phyloP scores from a whole-genome alignment of 2,888 invertebrate species.

The Drosophila mercatorum region DNA sequence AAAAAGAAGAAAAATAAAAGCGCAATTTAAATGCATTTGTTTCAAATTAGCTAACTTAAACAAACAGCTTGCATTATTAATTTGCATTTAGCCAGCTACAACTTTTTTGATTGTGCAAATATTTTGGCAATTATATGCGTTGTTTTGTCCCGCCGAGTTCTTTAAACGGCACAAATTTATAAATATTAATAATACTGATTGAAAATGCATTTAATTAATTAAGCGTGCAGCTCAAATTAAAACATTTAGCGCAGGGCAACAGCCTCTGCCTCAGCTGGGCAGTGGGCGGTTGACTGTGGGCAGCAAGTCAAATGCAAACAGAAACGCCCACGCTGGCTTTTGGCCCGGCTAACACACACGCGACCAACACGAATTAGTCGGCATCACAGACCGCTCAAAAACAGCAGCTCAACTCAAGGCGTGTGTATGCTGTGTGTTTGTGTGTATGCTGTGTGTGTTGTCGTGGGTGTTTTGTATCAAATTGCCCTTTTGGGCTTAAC shows the following conservation, averaged over 20 bases:
- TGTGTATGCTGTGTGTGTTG: background rate
- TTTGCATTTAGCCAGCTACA: constrained; percentile 54
- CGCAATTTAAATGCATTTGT: constrained; percentile 23
- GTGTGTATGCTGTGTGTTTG: constrained; percentile 39
- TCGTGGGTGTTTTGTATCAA: constrained; percentile 24
- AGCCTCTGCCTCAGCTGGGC: background rate
- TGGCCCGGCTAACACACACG: constrained; percentile 40
- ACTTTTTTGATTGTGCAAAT: constrained; percentile 45
- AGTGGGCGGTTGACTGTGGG: background rate
- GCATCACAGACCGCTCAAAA: constrained; percentile 15
- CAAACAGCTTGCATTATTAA: constrained; percentile 69
- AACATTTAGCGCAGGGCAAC: background rate
- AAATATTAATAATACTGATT: constrained; percentile 30
- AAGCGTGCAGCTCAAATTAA: constrained; percentile 8
- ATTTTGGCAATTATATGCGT: constrained; percentile 55
- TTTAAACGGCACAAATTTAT: constrained; percentile 17
- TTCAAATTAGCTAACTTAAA: constrained; percentile 65
- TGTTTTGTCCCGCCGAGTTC: background rate
- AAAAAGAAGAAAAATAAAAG: background rate
- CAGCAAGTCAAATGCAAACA: constrained; percentile 9
- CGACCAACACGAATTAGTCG: constrained; percentile 61
- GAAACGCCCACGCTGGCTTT: background rate
- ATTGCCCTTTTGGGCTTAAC: constrained; percentile 42
- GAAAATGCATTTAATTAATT: constrained; percentile 39
- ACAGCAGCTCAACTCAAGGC: constrained; percentile 19